Conservation (phyloP, 1,140 invertebrate genomes). For the Pissodes strobi region DNA sequence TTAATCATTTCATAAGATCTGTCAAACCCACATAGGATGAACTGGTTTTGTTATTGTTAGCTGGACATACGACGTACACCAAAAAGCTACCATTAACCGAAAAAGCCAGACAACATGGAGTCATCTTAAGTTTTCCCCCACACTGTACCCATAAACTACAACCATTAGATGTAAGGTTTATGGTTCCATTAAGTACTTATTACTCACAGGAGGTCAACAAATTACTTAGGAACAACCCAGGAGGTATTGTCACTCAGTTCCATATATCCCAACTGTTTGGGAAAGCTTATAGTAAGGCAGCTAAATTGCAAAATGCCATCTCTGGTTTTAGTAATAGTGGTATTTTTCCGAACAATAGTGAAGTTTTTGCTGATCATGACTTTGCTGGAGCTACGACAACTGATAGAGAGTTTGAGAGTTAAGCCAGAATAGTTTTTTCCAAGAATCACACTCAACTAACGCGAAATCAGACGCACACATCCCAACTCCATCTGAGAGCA, state of each 20-base stretch:
- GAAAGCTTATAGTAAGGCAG: conserved; percentile 50
- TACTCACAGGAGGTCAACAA: conserved; percentile 32
- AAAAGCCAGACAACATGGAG: not conserved
- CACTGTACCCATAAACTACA: not conserved
- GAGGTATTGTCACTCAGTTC: conserved; percentile 39
- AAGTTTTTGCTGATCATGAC: too few relatives aligned
- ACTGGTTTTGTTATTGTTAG: not conserved
- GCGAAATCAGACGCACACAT: too few relatives aligned
- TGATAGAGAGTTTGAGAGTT: too few relatives aligned
- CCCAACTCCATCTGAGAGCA: too few relatives aligned
- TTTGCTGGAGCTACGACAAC: too few relatives aligned
- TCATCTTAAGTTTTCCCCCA: not conserved
- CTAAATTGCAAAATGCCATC: conserved; percentile 49
- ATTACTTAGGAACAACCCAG: conserved; percentile 45
- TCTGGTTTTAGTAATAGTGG: too few relatives aligned
- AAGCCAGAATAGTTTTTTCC: too few relatives aligned
- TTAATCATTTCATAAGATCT: too few relatives aligned
- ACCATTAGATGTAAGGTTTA: not conserved
- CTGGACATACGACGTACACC: not conserved
- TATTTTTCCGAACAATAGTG: too few relatives aligned
- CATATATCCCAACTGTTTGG: conserved; percentile 46
- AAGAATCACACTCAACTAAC: too few relatives aligned
- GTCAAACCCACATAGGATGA: too few relatives aligned
- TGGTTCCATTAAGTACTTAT: conserved; percentile 3
- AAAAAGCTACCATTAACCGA: not conserved